Conservation (phyloP, 2,888 invertebrate genomes). For the Cosmorhoe ocellata region DNA sequence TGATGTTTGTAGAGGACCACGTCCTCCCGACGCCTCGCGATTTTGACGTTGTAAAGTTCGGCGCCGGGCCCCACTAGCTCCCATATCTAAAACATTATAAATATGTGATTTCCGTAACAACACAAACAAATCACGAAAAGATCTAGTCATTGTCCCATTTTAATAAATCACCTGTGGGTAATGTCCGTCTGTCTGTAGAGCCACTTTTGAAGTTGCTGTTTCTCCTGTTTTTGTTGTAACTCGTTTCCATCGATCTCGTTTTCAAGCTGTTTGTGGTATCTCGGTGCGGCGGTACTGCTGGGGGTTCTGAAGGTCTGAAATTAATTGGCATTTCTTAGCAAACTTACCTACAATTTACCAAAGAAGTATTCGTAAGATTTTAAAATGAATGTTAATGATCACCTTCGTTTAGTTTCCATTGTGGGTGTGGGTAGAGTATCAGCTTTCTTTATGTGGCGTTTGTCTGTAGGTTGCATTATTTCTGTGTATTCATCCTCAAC, state of each 20-base stretch:
- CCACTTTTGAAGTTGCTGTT: conserved; percentile 81
- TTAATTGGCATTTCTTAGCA: not conserved
- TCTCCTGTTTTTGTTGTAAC: conserved; percentile 85
- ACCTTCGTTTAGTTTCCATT: conserved; percentile 75
- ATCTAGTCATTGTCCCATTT: too few species aligned
- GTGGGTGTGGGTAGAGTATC: conserved; percentile 82
- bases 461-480: conserved; percentile 80
- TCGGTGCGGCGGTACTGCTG: conserved; percentile 88
- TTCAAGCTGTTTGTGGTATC: conserved; percentile 88
- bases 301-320: conserved; percentile 82
- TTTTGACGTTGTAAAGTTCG: conserved; percentile 77
- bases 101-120: not conserved
- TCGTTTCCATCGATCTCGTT: conserved; percentile 93
- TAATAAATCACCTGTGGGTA: conserved; percentile 84
- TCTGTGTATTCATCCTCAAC: conserved; percentile 89
- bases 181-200: conserved; percentile 86
- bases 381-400: conserved; percentile 19
- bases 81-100: conserved; percentile 56
- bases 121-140: not conserved
- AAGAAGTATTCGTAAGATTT: not conserved
- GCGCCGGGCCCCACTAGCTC: conserved; percentile 73
- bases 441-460: conserved; percentile 74
- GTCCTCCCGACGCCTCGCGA: conserved; percentile 68
- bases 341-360: not conserved
- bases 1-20: conserved; percentile 89